Conservation (phyloP, 2,888 invertebrate species). For the Phania funesta region DNA sequence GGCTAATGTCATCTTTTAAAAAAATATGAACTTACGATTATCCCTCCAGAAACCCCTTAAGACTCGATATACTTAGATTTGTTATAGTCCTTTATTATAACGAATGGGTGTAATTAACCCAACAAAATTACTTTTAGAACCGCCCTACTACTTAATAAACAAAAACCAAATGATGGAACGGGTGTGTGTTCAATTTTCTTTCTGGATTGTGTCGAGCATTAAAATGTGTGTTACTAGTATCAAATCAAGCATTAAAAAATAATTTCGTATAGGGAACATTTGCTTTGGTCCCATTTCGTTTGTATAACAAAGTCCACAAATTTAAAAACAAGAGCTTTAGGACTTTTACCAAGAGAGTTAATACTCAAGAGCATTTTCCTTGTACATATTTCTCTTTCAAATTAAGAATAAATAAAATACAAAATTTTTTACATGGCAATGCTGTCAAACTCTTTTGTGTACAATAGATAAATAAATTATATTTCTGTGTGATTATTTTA, state of each 20-base stretch:
- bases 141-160: not conserved
- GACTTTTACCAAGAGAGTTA: not conserved
- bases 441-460: not conserved
- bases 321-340: conserved; percentile 8
- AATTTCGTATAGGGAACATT: not conserved
- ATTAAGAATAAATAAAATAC: not conserved
- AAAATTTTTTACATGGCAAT: conserved; percentile 34
- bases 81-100: too few species aligned
- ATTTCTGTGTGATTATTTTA: conserved; percentile 6
- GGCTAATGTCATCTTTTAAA: too few species aligned
- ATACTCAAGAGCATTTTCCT: not conserved
- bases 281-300: not conserved
- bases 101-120: too few species aligned
- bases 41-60: too few species aligned
- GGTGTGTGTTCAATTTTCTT: conserved; percentile 2
- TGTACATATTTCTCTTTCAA: not conserved
- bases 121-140: too few species aligned
- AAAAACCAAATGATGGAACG: not conserved
- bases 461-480: not conserved
- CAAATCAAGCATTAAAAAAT: conserved; percentile 15
- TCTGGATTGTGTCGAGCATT: conserved; percentile 5
- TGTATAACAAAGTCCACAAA: conserved; percentile 15
- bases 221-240: conserved; percentile 65
- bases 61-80: too few species aligned
- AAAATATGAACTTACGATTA: too few species aligned